Base-by-base conservation (phyloP, 2,888 invertebrate species). In the Rhogogaster chlorosoma region DNA sequence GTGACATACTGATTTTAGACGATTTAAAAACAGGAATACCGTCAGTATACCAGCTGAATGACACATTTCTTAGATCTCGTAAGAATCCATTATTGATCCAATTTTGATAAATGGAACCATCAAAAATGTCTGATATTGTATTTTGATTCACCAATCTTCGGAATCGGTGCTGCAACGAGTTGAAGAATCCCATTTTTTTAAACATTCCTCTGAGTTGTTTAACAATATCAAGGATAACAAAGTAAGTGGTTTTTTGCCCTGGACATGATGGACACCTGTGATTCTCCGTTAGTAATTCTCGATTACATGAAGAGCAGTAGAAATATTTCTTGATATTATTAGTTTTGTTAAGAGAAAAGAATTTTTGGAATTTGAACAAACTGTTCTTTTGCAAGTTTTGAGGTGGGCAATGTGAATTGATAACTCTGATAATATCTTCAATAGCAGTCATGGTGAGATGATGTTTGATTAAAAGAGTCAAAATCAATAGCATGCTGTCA, bases 21-120 rank as follows among this genome's bases (percentile, higher is more conserved):
- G 64, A 64, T 64, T 64, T 29, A 22, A 64, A 64, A 53, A 53
- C 84, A 53, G 87, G 87, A 70, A 86, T 53, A 2, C 87, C 86
- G 29, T 87, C 86, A 1, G 86, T 87, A 29, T 87, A 87, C 86
- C 86, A 87, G 6, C 78, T 84, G 7, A 86, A 85, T 10, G 86
- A 87, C 10, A 87, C 38, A 80, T 86, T 86, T 57, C 84, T 71
- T 29, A 84, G 86, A 70, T 84, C 61, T 1, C 7, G 26, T 0
- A 87, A 78, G 49, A 87, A 87, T 9, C 86, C 86, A 86, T 85
- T 83, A n/a, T 83, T 7, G 12, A 87, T 70, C 86, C 85, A 86
- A 12, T 42, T 12, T 18, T 32, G 9, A 82, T 87, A 87, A 4
- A 87, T 38, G 7, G 36, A 42, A 1, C 70, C 70, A 36, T 87